Base-by-base conservation (phyloP, 2,797 vertebrate genomes). In the Brachymystax lenok region DNA sequence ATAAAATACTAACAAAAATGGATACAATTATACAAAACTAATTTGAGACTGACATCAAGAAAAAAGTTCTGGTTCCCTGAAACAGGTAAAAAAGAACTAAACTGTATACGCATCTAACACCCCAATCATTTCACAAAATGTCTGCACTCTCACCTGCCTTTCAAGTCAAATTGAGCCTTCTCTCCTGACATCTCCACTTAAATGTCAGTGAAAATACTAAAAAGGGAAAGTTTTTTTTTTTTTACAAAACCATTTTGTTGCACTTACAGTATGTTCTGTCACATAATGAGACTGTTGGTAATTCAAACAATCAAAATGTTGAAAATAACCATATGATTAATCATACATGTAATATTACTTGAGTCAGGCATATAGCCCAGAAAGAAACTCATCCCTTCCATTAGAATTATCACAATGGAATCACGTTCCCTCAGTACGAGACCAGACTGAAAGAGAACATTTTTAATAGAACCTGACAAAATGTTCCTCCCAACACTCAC, bases 401-500 rank as follows among this genome's bases (percentile, higher is more conserved):
- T 33, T 67, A 67, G 7, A 67, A 67, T 67, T 17, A 67, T 67
- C 66, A 67, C 28, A 35, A 13, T 35, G 66, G 28, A 67, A 67
- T 35, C 28, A 67, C 27, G 5, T 66, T 10, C 28, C 28, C 64
- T 67, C 13, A 35, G 27, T 66, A 16, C 0, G 27, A 67, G 64
- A 67, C 64, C 28, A 28, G 14, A 30, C 24, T 28, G 27, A 33
- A 33, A 67, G 64, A 12, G 13, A 5, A 67, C 13, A 13, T 28
- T n/a, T 13, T 28, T 16, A 33, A 67, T 67, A 5, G 17, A 67
- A 67, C 63, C 27, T 30, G 28, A 66, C 63, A 66, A 66, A 67
- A 16, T 33, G 28, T 17, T 67, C 64, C 64, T 40, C 33, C 14
- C 28, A 67, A 17, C 64, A 67, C n/a, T 21, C 3, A 61, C 59